Evolutionary conservation across 2,888 invertebrate species (phyloP).

Genomic region (Brachyptera putata): DNA sequence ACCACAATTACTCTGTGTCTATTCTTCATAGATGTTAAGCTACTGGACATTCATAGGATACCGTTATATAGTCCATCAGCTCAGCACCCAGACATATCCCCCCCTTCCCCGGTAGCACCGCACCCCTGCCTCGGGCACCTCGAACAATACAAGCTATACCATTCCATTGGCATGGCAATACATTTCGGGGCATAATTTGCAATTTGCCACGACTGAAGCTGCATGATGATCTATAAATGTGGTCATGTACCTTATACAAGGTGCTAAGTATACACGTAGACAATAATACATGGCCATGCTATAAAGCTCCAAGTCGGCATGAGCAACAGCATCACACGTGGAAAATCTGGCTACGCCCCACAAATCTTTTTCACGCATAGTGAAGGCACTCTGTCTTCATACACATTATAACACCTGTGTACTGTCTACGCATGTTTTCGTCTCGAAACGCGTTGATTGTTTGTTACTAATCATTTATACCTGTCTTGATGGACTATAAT

Average conservation of each 20-base stretch:
- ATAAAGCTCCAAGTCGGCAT: too few species aligned
- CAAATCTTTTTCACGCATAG: not conserved
- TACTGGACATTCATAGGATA: constrained; percentile 9
- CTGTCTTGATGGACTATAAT: too few species aligned
- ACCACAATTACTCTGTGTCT: constrained; percentile 5
- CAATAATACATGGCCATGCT: too few species aligned
- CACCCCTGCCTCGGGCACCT: not conserved
- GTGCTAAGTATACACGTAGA: constrained; percentile 4
- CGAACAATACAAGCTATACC: constrained; percentile 5
- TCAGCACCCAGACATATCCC: constrained; percentile 8
- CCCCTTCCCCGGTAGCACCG: not conserved
- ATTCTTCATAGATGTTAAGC: constrained; percentile 10
- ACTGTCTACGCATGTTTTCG: too few species aligned
- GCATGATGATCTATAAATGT: not conserved
- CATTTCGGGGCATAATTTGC: constrained; percentile 14
- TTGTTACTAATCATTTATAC: too few species aligned
- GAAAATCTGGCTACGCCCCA: constrained; percentile 4
- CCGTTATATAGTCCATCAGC: constrained; percentile 11
- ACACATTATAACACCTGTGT: too few species aligned
- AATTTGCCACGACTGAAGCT: not conserved
- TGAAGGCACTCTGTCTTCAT: too few species aligned
- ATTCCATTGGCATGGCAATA: constrained; percentile 5
- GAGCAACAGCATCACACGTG: too few species aligned
- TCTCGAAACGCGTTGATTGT: too few species aligned
- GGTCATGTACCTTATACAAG: not conserved